phyloP scores from a whole-genome alignment of 2,797 vertebrate species.

The Phyllotis vaccarum region DNA sequence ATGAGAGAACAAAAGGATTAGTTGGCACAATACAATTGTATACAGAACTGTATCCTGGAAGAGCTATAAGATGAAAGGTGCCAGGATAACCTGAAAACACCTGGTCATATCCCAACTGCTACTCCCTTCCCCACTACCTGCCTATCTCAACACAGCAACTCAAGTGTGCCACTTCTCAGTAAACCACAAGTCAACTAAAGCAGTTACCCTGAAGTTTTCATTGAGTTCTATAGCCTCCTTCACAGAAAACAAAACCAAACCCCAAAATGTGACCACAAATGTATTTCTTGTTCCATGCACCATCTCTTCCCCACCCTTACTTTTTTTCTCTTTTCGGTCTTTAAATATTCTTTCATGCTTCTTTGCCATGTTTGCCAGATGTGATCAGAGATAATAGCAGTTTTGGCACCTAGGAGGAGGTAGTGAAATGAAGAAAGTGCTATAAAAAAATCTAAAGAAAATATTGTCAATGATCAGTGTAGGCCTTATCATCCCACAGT shows the following conservation, averaged over 20 bases:
- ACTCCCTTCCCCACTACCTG: background rate
- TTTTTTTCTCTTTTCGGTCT: background rate
- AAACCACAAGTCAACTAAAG: constrained; percentile 3
- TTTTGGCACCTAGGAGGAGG: background rate
- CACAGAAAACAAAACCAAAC: background rate
- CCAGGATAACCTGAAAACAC: background rate
- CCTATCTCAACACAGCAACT: background rate
- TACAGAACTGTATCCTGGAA: constrained; percentile 54
- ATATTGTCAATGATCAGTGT: background rate
- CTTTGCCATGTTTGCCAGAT: background rate
- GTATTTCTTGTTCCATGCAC: background rate
- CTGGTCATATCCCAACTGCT: too few relatives aligned
- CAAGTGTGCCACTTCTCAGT: background rate
- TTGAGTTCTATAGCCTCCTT: background rate
- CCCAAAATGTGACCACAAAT: background rate
- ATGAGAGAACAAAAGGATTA: constrained; percentile 21
- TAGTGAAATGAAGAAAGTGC: background rate
- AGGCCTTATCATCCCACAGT: background rate
- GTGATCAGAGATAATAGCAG: background rate
- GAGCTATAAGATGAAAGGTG: constrained; percentile 20
- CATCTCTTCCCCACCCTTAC: background rate
- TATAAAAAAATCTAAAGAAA: background rate
- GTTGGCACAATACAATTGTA: background rate
- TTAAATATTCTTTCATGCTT: background rate
- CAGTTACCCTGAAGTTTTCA: fast-evolving